Evolutionary conservation across 2,113 vertebrate genomes (phyloP).

Genomic region (Prolemur simus): DNA sequence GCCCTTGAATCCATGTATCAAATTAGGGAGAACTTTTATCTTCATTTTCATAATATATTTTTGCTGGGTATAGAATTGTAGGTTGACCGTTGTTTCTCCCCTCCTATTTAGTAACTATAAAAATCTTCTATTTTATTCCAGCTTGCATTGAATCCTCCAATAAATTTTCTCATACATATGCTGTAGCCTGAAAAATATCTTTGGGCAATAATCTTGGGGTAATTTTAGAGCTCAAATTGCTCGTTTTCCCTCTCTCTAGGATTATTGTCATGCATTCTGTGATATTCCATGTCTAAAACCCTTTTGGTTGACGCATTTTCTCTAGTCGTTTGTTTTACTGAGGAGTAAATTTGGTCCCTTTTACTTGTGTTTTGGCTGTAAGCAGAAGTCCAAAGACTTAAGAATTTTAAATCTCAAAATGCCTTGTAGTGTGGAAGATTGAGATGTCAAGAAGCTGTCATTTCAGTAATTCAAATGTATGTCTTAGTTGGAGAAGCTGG

Average conservation of each 20-base stretch:
- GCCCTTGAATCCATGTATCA: neutral
- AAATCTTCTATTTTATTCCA: neutral
- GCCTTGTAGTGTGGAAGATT: neutral
- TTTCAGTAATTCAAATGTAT: neutral
- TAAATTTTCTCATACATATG: neutral
- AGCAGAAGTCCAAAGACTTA: neutral
- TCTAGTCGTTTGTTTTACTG: neutral
- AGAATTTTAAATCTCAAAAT: slow-evolving; percentile 19
- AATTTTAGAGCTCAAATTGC: neutral
- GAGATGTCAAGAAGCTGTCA: neutral
- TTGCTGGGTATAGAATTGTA: neutral
- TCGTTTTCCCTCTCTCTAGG: slow-evolving; percentile 18
- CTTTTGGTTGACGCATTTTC: neutral
- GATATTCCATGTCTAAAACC: neutral
- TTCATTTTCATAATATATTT: neutral
- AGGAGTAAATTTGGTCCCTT: slow-evolving; percentile 1
- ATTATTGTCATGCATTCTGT: neutral
- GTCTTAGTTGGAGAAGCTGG: neutral
- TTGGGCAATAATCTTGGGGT: neutral
- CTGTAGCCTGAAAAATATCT: neutral
- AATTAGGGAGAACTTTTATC: neutral
- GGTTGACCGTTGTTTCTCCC: neutral
- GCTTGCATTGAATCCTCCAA: neutral
- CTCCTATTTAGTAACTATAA: neutral
- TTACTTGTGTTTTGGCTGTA: neutral